These are phyloP conservation scores for Elgaria multicarinata DNA, from an alignment of 2,113 vertebrate species.

Conservation along the genomic window DNA sequence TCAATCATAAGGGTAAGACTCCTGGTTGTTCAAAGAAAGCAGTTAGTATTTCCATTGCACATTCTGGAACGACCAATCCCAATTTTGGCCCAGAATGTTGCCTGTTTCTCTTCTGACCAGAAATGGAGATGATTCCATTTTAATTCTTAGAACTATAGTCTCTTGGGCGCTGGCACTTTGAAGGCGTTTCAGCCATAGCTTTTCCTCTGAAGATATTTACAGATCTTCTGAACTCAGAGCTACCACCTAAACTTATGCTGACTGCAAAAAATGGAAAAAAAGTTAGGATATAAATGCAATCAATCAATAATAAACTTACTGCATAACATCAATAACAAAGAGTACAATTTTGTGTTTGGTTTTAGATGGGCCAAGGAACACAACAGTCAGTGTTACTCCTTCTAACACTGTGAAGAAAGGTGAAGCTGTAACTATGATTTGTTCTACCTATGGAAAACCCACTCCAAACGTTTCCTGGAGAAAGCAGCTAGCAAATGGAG, in stretches of 20 bases:
- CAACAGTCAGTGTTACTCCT: conserved; percentile 61
- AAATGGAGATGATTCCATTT: neutral
- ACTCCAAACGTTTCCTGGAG: conserved; percentile 72
- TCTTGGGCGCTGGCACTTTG: neutral
- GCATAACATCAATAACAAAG: neutral
- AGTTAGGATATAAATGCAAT: no score
- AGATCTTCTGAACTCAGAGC: neutral
- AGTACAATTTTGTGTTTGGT: conserved; percentile 1
- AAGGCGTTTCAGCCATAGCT: neutral
- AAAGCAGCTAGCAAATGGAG: conserved; percentile 41
- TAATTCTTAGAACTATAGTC: neutral
- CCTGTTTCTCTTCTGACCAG: neutral
- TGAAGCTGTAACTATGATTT: conserved; percentile 71
- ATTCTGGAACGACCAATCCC: neutral
- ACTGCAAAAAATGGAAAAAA: no score
- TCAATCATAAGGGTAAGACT: neutral
- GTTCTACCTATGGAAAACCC: conserved; percentile 73
- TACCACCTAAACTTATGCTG: neutral
- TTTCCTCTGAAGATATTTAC: neutral
- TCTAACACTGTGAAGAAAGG: conserved; percentile 70
- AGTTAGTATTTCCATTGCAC: neutral
- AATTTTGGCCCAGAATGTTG: neutral
- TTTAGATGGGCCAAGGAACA: conserved; percentile 74
- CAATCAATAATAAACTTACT: no score
- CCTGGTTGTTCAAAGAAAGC: neutral